Base-by-base conservation (phyloP, 2,113 vertebrate genomes). In the Bambusicola thoracicus region DNA sequence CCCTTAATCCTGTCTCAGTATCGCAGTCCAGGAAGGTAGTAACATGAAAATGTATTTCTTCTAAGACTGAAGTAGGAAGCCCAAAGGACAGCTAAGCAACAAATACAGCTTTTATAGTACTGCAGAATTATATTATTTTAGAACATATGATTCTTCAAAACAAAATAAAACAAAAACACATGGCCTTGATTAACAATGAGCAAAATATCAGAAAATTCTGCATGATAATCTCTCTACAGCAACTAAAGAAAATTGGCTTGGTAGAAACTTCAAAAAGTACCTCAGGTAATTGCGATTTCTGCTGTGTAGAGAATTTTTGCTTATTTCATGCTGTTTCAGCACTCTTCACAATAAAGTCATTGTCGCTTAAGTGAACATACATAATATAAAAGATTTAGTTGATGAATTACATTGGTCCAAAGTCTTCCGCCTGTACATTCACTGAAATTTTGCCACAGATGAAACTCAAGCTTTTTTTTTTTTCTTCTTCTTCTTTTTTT, bases 271-370 rank as follows among this genome's bases (percentile, higher is more conserved):
- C 62, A 53, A 65, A 48, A 85, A 91, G 78, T 29, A 67, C 53
- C 70, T 62, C 38, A 74, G 51, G 56, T 89, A 90, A 89, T 77
- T 94, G 81, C 32, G 30, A 16, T 89, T 94, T 94, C 94, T 88
- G 80, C 73, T 89, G 11, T 30, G 20, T 66, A 41, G 34, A 53
- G 82, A 36, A 85, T 90, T 38, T 22, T 78, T 90, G 56, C 68
- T 73, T 93, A 63, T 87, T 91, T 95, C 49, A 19, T 90, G 69
- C 87, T 75, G 30, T 49, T 30, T 87, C 86, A 90, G 89, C 90
- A 49, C 73, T 92, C 96, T 81, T 34, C 25, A 38, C 73, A 94
- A 87, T 85, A 61, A 87, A 92, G 83, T 83, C 48, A 30, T 81
- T 87, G 73, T 77, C 75, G 48, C 66, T 95, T 93, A 88, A 75